These are phyloP conservation scores for Drosophila pallidifrons DNA, from an alignment of 1,140 invertebrate genomes.

Conservation along the genomic window DNA sequence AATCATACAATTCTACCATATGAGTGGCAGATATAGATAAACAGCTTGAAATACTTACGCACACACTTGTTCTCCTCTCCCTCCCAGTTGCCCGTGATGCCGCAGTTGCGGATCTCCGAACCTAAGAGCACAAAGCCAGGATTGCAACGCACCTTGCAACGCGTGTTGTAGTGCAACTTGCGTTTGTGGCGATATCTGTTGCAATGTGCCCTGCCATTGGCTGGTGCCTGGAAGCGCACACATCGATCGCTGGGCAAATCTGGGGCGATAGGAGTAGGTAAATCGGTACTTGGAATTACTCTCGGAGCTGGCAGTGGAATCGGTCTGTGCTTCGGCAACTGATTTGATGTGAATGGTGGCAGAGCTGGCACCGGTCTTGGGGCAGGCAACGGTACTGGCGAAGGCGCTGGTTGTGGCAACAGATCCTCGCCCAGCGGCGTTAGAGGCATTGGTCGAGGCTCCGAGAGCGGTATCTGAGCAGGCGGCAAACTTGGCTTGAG, in stretches of 20 bases:
- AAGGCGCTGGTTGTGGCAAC: neutral
- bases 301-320: neutral
- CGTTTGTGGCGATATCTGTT: constrained; percentile 76
- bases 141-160: constrained; percentile 87
- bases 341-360: too few relatives aligned
- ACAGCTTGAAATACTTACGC: constrained; percentile 78
- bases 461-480: neutral
- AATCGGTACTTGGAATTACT: neutral
- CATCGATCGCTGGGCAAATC: constrained; percentile 66
- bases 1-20: too few relatives aligned
- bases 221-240: constrained; percentile 74
- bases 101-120: constrained; percentile 85
- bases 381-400: too few relatives aligned
- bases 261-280: neutral
- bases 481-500: neutral
- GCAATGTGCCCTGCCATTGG: constrained; percentile 84
- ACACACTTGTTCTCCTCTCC: constrained; percentile 85
- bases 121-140: constrained; percentile 86
- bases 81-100: constrained; percentile 86
- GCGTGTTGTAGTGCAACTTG: constrained; percentile 85
- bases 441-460: neutral
- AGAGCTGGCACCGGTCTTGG: neutral
- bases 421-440: neutral
- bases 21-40: neutral
- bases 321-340: neutral